Conservation (phyloP, 2,113 vertebrate genomes). For the Dasyurus viverrinus region DNA sequence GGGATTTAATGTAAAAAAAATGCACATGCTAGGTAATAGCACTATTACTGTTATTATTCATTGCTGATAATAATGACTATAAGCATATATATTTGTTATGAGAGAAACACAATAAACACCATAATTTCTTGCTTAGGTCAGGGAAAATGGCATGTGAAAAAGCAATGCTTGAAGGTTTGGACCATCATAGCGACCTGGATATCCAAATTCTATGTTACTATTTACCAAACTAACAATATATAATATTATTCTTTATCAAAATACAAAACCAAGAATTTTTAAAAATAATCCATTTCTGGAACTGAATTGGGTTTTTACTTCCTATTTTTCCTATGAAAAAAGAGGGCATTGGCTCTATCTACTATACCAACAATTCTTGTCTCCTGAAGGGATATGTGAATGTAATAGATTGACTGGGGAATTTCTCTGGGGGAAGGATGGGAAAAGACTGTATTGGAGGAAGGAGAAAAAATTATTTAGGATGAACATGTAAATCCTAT, state of each 20-base stretch:
- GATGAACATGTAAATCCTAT: not conserved
- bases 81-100: not conserved
- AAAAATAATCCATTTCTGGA: not conserved
- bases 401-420: not conserved
- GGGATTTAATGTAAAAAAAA: not conserved
- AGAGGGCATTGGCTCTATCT: not conserved
- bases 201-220: not conserved
- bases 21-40: not conserved
- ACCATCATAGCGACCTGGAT: not conserved
- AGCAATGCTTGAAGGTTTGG: not conserved
- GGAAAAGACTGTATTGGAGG: too few relatives aligned
- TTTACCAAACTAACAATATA: not conserved
- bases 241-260: not conserved
- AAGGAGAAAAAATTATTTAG: not conserved
- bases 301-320: not conserved
- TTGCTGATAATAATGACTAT: not conserved
- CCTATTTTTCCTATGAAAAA: not conserved
- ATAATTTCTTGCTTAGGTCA: not conserved
- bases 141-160: not conserved
- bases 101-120: not conserved
- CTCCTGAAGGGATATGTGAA: not conserved
- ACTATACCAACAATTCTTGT: not conserved
- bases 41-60: not conserved
- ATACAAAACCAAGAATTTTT: not conserved
- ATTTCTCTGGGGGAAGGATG: not conserved